These are phyloP conservation scores for Saxidomus purpurata DNA, from an alignment of 1,140 invertebrate genomes.

Conservation along the genomic window DNA sequence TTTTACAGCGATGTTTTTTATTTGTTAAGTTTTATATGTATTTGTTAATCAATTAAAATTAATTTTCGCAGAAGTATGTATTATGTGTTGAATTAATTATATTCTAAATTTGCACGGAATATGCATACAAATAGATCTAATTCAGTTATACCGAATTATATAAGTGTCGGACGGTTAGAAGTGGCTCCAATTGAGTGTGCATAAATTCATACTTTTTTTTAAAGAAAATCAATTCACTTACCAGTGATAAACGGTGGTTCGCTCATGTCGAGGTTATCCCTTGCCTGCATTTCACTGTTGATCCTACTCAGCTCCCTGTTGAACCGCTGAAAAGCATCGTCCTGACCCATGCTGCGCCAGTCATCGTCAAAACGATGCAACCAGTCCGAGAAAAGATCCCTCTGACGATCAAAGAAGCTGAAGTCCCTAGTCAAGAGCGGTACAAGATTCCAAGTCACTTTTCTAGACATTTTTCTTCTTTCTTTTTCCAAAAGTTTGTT, in stretches of 20 bases:
- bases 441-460: slow-evolving; percentile 25
- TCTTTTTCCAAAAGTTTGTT: not conserved
- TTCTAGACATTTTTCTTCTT: slow-evolving; percentile 23
- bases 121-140: too few species aligned
- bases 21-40: too few species aligned
- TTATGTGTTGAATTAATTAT: too few species aligned
- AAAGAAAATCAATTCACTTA: not conserved
- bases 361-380: slow-evolving; percentile 36
- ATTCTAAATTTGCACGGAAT: too few species aligned
- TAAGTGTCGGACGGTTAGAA: too few species aligned
- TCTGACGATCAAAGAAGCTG: slow-evolving; percentile 48
- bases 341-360: not conserved
- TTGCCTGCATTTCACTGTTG: not conserved
- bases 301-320: slow-evolving; percentile 39
- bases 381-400: slow-evolving; percentile 44
- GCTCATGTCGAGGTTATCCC: not conserved
- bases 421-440: slow-evolving; percentile 19
- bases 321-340: slow-evolving; percentile 36
- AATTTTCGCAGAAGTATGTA: too few species aligned
- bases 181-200: too few species aligned
- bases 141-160: too few species aligned
- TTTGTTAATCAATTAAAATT: too few species aligned
- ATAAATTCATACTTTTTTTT: too few species aligned
- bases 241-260: slow-evolving; percentile 43
- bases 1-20: too few species aligned